A percentile compares a stretch with the other conserved stretches of the same genome.
phyloP scores from a whole-genome alignment of 2,797 vertebrate genomes.

The Furcifer pardalis region DNA sequence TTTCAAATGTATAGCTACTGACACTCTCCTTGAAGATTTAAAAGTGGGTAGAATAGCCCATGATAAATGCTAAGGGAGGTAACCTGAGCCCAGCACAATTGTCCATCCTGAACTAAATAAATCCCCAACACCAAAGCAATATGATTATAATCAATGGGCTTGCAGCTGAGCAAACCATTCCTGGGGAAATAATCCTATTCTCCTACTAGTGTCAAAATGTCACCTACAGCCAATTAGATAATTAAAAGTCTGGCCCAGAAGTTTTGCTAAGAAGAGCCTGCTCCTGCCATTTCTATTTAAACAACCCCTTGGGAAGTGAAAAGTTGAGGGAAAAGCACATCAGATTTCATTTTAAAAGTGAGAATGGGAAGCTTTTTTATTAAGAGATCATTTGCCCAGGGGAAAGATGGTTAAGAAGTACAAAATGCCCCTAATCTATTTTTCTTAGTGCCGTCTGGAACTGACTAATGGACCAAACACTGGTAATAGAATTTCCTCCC shows the following conservation, averaged over 20 bases:
- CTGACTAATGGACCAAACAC: constrained; percentile 12
- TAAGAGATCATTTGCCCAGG: neutral
- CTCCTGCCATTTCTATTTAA: constrained; percentile 6
- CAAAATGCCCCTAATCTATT: constrained; percentile 7
- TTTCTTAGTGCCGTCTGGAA: neutral
- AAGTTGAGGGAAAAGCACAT: constrained; percentile 10
- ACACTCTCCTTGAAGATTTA: neutral
- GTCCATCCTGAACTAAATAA: neutral
- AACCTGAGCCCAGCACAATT: too few relatives aligned
- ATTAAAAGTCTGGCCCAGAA: neutral
- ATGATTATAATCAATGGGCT: neutral
- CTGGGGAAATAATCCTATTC: neutral
- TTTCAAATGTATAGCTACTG: neutral
- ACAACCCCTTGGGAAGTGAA: constrained; percentile 16
- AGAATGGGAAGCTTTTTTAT: neutral
- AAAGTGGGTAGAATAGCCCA: neutral
- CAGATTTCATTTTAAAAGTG: constrained; percentile 1
- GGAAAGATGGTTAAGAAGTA: neutral
- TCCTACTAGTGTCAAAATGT: neutral
- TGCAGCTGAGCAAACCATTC: neutral
- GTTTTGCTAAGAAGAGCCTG: neutral
- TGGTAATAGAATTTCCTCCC: constrained; percentile 16
- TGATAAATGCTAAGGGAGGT: too few relatives aligned
- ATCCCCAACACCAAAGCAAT: neutral
- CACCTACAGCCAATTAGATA: constrained; percentile 16